Base-by-base conservation (phyloP, 2,888 invertebrate genomes). In the Xylota sylvarum region DNA sequence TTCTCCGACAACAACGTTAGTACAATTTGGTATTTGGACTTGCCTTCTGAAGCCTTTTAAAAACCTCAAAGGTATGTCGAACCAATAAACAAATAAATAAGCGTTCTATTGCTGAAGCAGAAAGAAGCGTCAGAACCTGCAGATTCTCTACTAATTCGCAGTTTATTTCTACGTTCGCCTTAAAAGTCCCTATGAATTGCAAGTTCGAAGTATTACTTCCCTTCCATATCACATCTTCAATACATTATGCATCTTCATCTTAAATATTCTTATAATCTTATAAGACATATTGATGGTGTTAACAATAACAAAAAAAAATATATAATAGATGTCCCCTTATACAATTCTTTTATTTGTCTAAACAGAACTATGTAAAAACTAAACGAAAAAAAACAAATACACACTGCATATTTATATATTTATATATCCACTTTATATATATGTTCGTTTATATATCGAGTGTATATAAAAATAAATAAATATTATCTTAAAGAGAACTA, bases 401-500 rank as follows among this genome's bases (percentile, higher is more conserved):
- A 56, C 14, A 56, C 7, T 46, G 5, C 10, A 5, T 73, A 30
- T 37, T 40, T 73, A 62, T 52, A 30, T 62, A 55, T 5, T 62
- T 48, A 19, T 58, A 12, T 72, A 72, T 14, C 5, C 35, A 37
- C 19, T 14, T 23, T 0, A 1, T 17, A 10, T 35, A 27, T 9
- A 35, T 37, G 7, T 40, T 1, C 4, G 7, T 46, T 4, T 9
- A 14, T 43, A 46, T n/a, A n/a, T 48, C 14, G 10, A 14, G 43
- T 50, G 64, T 19, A n/a, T 64, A 17, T 60, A 27, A 23, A 48
- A 62, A 37, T 43, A 50, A 62, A 27, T 72, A 37, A 14, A 5
- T 46, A 64, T 74, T 79, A 55, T 85, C 50, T 72, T 77, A 83
- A 74, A 80, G 81, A 87, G 43, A 83, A 88, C 82, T 87, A 72